phyloP scores from a whole-genome alignment of 2,888 invertebrate species.

The Cephalotes varians region DNA sequence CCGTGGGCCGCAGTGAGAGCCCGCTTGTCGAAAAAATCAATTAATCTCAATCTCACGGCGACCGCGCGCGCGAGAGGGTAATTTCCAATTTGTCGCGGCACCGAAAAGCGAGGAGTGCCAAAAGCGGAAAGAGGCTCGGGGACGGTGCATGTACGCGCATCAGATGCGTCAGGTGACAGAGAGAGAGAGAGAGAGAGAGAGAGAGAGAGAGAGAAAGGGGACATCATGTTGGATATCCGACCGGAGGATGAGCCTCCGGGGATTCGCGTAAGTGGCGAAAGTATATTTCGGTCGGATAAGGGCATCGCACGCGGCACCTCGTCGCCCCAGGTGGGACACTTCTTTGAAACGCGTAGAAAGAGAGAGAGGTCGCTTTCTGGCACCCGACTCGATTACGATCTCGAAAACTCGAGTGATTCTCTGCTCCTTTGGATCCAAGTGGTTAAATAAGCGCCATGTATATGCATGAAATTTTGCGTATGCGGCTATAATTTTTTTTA shows the following conservation, averaged over 20 bases:
- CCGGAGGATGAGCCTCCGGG: constrained; percentile 56
- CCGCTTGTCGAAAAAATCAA: constrained; percentile 75
- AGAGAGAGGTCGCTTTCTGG: constrained; percentile 12
- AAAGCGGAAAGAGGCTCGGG: constrained; percentile 53
- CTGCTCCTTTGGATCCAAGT: not conserved
- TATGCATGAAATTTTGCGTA: not conserved
- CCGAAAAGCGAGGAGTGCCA: constrained; percentile 66
- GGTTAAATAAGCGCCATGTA: not conserved
- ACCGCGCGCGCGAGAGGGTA: constrained; percentile 74
- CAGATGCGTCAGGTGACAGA: constrained; percentile 15
- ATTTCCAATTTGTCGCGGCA: constrained; percentile 84
- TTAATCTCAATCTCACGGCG: constrained; percentile 77
- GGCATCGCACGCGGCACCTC: constrained; percentile 62
- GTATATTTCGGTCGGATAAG: constrained; percentile 71
- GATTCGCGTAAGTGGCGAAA: constrained; percentile 70
- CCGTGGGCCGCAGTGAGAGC: constrained; percentile 63
- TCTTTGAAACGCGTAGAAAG: not conserved
- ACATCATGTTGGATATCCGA: constrained; percentile 21
- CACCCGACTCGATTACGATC: constrained; percentile 31
- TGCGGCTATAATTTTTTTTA: not conserved
- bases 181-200: not conserved
- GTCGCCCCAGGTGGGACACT: constrained; percentile 66
- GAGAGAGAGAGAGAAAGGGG: constrained; percentile 20
- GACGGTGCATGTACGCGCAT: constrained; percentile 41
- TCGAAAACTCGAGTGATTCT: constrained; percentile 25